A percentile compares a stretch with the other conserved stretches of the same genome.
These are phyloP conservation scores for Athene noctua DNA, from an alignment of 2,113 vertebrate species.

Conservation along the genomic window DNA sequence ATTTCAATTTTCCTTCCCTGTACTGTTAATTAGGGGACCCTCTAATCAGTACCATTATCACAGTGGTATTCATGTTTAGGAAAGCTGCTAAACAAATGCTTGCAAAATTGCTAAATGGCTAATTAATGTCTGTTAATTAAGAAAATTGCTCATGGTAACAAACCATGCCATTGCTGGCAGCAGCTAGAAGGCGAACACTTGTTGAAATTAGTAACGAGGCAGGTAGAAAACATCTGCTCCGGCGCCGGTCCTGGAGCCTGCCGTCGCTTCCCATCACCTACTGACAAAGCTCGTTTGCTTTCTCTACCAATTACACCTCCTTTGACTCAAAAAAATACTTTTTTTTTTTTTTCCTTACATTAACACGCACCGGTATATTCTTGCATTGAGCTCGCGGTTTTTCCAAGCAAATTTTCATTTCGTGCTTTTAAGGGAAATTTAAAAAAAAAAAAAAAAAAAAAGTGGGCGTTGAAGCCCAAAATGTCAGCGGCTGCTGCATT, in stretches of 20 bases:
- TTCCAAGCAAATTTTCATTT: slow-evolving; percentile 16
- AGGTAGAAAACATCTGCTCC: slow-evolving; percentile 83
- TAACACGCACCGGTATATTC: slow-evolving; percentile 10
- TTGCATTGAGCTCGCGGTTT: neutral
- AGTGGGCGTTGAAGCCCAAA: slow-evolving; percentile 42
- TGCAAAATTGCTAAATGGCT: slow-evolving; percentile 93
- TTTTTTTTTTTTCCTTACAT: neutral
- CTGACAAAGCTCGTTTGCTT: slow-evolving; percentile 59
- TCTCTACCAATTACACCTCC: slow-evolving; percentile 41
- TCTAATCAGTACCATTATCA: slow-evolving; percentile 92
- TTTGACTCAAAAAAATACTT: neutral
- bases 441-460: neutral
- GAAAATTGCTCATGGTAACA: slow-evolving; percentile 94
- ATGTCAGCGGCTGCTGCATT: slow-evolving; percentile 54
- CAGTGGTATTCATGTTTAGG: slow-evolving; percentile 91
- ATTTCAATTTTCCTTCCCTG: slow-evolving; percentile 87
- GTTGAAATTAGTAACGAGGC: slow-evolving; percentile 83
- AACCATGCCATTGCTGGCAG: slow-evolving; percentile 84
- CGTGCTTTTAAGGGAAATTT: neutral
- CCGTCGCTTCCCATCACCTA: slow-evolving; percentile 57
- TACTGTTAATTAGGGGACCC: slow-evolving; percentile 89
- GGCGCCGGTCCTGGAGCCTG: slow-evolving; percentile 69
- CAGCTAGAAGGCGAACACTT: slow-evolving; percentile 85
- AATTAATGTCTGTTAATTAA: slow-evolving; percentile 97
- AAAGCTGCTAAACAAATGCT: slow-evolving; percentile 92